These are phyloP conservation scores for Enoplosus armatus DNA, from an alignment of 2,797 vertebrate genomes.

Conservation along the genomic window DNA sequence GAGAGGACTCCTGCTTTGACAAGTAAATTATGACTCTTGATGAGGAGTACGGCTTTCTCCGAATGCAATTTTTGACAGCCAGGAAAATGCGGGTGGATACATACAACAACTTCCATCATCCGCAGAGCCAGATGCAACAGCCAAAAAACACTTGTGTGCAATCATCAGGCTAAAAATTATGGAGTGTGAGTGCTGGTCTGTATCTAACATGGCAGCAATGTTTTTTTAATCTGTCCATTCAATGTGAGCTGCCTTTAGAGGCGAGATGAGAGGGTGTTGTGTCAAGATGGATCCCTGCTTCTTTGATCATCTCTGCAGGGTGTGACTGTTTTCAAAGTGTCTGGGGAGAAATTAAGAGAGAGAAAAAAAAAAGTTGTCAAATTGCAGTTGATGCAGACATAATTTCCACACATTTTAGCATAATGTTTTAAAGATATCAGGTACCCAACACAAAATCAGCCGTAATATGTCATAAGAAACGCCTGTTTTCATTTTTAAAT, in stretches of 20 bases:
- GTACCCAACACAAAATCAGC: conserved; percentile 42
- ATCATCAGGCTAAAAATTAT: conserved; percentile 83
- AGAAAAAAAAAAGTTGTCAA: conserved; percentile 56
- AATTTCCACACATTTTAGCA: conserved; percentile 69
- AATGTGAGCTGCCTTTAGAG: conserved; percentile 67
- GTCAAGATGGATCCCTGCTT: conserved; percentile 69
- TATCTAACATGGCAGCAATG: conserved; percentile 77
- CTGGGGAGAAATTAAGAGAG: conserved; percentile 48
- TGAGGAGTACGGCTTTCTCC: conserved; percentile 78
- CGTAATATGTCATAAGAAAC: conserved; percentile 46
- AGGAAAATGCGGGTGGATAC: conserved; percentile 73
- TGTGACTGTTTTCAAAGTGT: conserved; percentile 62
- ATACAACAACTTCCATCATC: conserved; percentile 81
- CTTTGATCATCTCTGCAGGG: conserved; percentile 76
- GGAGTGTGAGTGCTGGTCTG: conserved; percentile 77
- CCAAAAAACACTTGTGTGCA: conserved; percentile 80
- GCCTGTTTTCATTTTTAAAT: conserved; percentile 46
- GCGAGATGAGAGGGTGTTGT: conserved; percentile 75
- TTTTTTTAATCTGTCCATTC: conserved; percentile 80
- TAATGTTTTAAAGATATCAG: conserved; percentile 70
- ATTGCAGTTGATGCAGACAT: conserved; percentile 67
- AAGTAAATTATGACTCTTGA: conserved; percentile 87
- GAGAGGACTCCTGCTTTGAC: conserved; percentile 82
- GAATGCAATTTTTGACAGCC: conserved; percentile 81
- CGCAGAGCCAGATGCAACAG: conserved; percentile 73